Evolutionary conservation across 2,113 vertebrate genomes (phyloP).

Genomic region (Limanda limanda): DNA sequence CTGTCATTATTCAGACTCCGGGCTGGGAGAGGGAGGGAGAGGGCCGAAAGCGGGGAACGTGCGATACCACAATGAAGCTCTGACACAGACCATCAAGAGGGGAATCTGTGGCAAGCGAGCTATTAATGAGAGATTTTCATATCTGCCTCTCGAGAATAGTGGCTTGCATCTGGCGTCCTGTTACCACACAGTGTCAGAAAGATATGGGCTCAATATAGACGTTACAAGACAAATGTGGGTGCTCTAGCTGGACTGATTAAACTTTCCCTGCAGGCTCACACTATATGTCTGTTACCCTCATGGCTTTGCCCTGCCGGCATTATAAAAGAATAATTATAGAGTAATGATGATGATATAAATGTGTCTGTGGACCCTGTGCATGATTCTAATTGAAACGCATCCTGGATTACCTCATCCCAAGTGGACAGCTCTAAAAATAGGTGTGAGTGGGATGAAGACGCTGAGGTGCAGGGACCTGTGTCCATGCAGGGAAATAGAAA

Average conservation of each 20-base stretch:
- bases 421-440: slow-evolving; percentile 55
- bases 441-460: slow-evolving; percentile 2
- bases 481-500: not conserved
- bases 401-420: slow-evolving; percentile 48
- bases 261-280: slow-evolving; percentile 11
- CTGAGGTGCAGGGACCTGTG: not conserved
- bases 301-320: slow-evolving; percentile 26
- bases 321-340: not conserved
- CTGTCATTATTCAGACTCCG: slow-evolving; percentile 25
- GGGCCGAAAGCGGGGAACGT: not conserved
- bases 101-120: slow-evolving; percentile 30
- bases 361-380: not conserved
- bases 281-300: slow-evolving; percentile 8
- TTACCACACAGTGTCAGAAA: slow-evolving; percentile 42
- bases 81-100: slow-evolving; percentile 39
- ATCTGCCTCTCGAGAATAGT: slow-evolving; percentile 57
- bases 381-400: slow-evolving; percentile 54
- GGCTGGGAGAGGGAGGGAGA: slow-evolving; percentile 8
- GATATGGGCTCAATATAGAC: slow-evolving; percentile 49
- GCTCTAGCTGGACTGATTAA: slow-evolving; percentile 30
- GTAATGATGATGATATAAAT: slow-evolving; percentile 6
- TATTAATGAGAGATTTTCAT: slow-evolving; percentile 62
- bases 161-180: slow-evolving; percentile 48
- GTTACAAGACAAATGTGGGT: slow-evolving; percentile 53
- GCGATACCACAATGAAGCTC: slow-evolving; percentile 14